Evolutionary conservation across 2,797 vertebrate genomes (phyloP), one percentile per base, ranked within the genome.

Genomic region (Denticeps clupeoides): DNA sequence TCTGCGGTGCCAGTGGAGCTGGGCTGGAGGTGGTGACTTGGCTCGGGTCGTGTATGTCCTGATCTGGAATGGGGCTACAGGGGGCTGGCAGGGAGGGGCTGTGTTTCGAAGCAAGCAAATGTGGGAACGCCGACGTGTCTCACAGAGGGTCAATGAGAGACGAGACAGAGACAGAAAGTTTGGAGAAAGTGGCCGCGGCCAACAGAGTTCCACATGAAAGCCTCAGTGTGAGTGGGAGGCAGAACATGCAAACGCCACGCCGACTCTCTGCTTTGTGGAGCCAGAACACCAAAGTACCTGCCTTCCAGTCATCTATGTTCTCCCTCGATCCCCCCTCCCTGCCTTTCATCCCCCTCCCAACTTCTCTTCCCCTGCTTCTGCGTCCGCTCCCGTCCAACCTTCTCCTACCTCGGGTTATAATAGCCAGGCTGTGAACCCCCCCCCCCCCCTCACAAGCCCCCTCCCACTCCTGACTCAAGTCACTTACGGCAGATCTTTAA

Each of bases 341-440:
- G 25, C 45, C 52, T 18, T 7, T 12, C 21, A 5, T 27, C 47
- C 21, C 40, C 54, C 8, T 24, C 49, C 53, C 32, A 22, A 47
- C 51, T 28, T 45, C 40, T 58, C 45, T 40, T 51, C 45, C 5
- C 10, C 7, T 49, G 9, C 45, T 37, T 62, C 25, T 60, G 50
- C 45, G 51, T 4, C 15, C 12, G 48, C 53, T 44, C 24, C 16
- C 21, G 6, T 40, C 50, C 42, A 62, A 42, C 59, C 58, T 72
- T 59, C 55, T 62, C 58, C 67, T 65, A 72, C 77, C 74, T 68
- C 67, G 46, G 75, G 75, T 79, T 82, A 79, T 83, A 82, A 87
- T 81, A 79, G 71, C 77, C 66, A 85, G 79, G 82, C 78, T 82
- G 81, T 86, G 80, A 86, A 87, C 83, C 53, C 52, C 51, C 28